Percentiles rank a stretch among this genome's conserved stretches.
Evolutionary conservation across 2,113 vertebrate species (phyloP).

Genomic region (Oryzias curvinotus): DNA sequence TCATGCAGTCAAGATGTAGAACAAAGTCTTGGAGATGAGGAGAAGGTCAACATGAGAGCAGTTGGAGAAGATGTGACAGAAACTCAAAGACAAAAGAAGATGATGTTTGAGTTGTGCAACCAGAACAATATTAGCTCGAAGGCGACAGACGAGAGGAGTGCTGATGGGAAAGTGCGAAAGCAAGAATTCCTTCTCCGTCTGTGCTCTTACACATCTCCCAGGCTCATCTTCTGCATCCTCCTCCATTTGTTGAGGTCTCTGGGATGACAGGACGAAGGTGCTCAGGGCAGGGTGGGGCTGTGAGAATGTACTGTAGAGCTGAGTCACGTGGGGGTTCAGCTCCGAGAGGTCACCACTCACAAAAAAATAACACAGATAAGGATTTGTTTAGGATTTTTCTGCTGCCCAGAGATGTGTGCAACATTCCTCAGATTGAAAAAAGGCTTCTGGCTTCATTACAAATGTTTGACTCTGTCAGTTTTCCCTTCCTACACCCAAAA

Average conservation of each 20-base stretch:
- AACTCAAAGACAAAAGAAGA: not conserved
- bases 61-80: not conserved
- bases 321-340: constrained; percentile 23
- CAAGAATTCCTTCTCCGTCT: no score
- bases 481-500: no score
- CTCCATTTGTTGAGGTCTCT: no score
- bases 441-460: not conserved
- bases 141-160: no score
- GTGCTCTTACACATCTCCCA: no score
- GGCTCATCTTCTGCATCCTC: no score
- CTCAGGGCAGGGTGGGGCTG: no score
- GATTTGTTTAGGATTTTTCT: constrained; percentile 30
- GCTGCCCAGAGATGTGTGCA: not conserved
- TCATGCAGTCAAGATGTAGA: constrained; percentile 29
- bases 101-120: not conserved
- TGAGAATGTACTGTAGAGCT: constrained; percentile 8
- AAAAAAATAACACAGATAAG: constrained; percentile 32
- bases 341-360: constrained; percentile 5
- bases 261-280: no score
- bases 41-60: constrained; percentile 5
- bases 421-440: constrained; percentile 24
- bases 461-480: not conserved
- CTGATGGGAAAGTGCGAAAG: no score
- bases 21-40: constrained; percentile 30
- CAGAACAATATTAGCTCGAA: no score